A percentile compares a stretch with the other conserved stretches of the same genome.
These are phyloP conservation scores for Sorex araneus DNA, from an alignment of 2,113 vertebrate species.

Conservation along the genomic window DNA sequence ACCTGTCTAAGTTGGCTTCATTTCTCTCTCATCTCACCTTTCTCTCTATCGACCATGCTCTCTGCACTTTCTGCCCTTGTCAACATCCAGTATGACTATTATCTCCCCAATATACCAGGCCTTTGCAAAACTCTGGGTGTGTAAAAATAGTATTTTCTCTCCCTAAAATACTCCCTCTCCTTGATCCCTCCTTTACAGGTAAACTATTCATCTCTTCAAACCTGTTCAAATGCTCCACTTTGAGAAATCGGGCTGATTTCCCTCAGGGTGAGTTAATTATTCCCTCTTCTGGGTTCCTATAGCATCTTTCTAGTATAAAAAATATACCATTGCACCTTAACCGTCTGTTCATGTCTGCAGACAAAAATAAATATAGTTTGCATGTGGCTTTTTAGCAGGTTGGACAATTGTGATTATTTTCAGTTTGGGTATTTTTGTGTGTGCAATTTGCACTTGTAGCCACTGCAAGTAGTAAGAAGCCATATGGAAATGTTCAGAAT, in stretches of 20 bases:
- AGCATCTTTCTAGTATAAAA: slow-evolving; percentile 49
- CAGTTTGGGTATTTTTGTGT: not conserved
- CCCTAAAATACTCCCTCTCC: not conserved
- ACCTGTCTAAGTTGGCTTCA: not conserved
- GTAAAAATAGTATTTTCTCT: not conserved
- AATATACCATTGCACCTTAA: slow-evolving; percentile 58
- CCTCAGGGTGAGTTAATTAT: slow-evolving; percentile 63
- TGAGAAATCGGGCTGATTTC: slow-evolving; percentile 68
- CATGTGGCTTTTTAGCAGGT: slow-evolving; percentile 36
- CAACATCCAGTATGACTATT: not conserved
- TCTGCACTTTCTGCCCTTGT: not conserved
- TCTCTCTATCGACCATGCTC: not conserved
- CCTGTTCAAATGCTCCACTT: slow-evolving; percentile 49
- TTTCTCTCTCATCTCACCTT: slow-evolving; percentile 7
- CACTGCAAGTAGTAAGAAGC: slow-evolving; percentile 48
- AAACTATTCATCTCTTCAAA: slow-evolving; percentile 58
- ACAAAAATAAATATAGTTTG: slow-evolving; percentile 44
- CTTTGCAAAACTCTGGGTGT: not conserved
- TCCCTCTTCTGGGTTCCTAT: slow-evolving; percentile 50
- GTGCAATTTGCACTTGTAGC: not conserved
- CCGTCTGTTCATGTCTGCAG: slow-evolving; percentile 31
- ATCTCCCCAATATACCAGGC: not conserved
- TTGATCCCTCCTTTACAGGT: slow-evolving; percentile 54
- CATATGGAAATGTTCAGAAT: slow-evolving; percentile 29
- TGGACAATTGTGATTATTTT: slow-evolving; percentile 12